phyloP scores from a whole-genome alignment of 2,797 vertebrate genomes.

The Sebastes baramenuke region DNA sequence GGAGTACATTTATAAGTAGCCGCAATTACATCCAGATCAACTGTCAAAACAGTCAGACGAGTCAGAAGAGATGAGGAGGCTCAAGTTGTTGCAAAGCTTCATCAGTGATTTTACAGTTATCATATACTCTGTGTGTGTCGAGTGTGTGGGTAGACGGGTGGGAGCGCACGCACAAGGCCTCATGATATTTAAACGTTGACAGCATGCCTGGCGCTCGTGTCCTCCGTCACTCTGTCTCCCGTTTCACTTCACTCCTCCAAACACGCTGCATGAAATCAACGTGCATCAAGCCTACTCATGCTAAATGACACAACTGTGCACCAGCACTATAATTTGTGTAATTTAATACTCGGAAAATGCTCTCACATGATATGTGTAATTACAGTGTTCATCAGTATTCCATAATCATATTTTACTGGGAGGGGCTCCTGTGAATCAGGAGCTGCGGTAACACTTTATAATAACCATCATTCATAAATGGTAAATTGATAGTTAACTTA shows the following conservation, averaged over 20 bases:
- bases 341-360: slow-evolving; percentile 23
- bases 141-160: slow-evolving; percentile 61
- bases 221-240: slow-evolving; percentile 61
- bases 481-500: too few relatives aligned
- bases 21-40: slow-evolving; percentile 49
- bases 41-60: slow-evolving; percentile 50
- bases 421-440: slow-evolving; percentile 8
- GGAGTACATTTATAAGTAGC: slow-evolving; percentile 50
- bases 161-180: slow-evolving; percentile 52
- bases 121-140: slow-evolving; percentile 49
- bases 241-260: slow-evolving; percentile 70
- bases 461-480: too few relatives aligned
- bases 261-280: slow-evolving; percentile 56
- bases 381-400: slow-evolving; percentile 18
- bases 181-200: slow-evolving; percentile 76
- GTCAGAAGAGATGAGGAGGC: not conserved
- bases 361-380: slow-evolving; percentile 42
- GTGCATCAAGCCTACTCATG: slow-evolving; percentile 51
- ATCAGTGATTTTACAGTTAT: slow-evolving; percentile 26
- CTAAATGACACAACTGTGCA: slow-evolving; percentile 37
- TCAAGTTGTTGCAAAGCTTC: slow-evolving; percentile 30
- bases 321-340: slow-evolving; percentile 29
- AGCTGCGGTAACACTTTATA: not conserved
- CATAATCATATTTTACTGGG: slow-evolving; percentile 31
- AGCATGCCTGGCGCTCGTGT: slow-evolving; percentile 63